Evolutionary conservation across 1,140 invertebrate species (phyloP), one percentile per base, ranked within the genome.

Genomic region (Lucilia sericata): DNA sequence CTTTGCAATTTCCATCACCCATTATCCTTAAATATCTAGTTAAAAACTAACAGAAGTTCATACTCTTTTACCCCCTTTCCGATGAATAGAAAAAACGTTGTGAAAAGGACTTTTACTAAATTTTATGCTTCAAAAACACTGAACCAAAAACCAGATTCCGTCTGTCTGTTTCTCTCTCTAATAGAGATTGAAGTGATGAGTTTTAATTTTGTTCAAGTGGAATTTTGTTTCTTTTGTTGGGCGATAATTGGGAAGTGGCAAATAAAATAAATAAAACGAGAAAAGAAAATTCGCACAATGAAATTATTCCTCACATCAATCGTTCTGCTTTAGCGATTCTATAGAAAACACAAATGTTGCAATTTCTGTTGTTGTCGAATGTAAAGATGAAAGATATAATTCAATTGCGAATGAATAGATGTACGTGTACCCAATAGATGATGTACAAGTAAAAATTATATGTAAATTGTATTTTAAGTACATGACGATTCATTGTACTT

Each of bases 311-410:
- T 8, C 42, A 7, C 13, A n/a, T 19, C 75, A 42, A n/a, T 42
- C 75, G 42, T 42, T 78, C 42, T 78, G 34, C 34, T 78, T 78
- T 47, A 78, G 19, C 75, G 75, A 17, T 19, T 78, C 75, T 19
- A 34, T 82, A 74, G 86, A 84, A 88, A 86, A 85, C 85, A 76
- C 88, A 89, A 89, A 89, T 89, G 88, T 89, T 89, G 87, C 88
- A 89, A 89, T 89, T 89, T 88, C 85, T 89, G 88, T 86, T 10
- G n/a, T 70, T 17, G n/a, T n/a, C 5, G 14, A 17, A 19, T 65
- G 25, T 30, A 19, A 8, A 19, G 60, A 19, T 5, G 19, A 55
- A 55, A 55, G 51, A 55, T 55, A 55, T 55, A 55, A 55, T 55
- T 55, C 12, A 55, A 55, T 55, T 55, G 7, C 17, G 51, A 55